Conservation (phyloP, 2,888 invertebrate species). For the Nasonovia ribisnigri region DNA sequence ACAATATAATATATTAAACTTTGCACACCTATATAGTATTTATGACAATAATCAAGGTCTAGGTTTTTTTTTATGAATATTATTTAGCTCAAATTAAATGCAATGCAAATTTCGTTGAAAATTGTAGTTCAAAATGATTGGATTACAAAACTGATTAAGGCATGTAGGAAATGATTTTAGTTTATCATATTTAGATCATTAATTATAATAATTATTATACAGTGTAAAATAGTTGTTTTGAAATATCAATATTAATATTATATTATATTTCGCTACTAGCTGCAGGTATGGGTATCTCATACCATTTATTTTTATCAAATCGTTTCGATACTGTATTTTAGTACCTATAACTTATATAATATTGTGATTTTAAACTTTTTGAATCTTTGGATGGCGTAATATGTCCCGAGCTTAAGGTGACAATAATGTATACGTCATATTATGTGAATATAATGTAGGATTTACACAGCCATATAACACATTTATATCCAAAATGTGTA, state of each 20-base stretch:
- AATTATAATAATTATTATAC: neutral
- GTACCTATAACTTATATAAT: neutral
- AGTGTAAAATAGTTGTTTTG: neutral
- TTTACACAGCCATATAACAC: neutral
- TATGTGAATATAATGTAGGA: neutral
- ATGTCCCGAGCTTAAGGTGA: neutral
- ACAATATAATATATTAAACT: neutral
- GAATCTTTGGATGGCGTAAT: neutral
- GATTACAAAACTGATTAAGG: neutral
- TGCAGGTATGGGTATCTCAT: neutral
- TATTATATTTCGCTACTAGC: neutral
- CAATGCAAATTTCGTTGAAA: neutral
- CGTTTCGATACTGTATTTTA: neutral
- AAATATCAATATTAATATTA: neutral
- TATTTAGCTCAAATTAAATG: neutral
- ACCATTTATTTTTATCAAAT: neutral
- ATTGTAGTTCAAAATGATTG: neutral
- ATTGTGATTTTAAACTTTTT: neutral
- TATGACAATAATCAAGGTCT: neutral
- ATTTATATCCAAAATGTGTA: slow-evolving; percentile 29
- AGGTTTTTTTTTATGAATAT: neutral
- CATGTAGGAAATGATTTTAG: neutral
- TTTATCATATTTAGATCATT: neutral
- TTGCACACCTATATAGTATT: neutral
- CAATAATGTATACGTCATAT: neutral